Evolutionary conservation across 2,888 invertebrate species (phyloP), one percentile per base, ranked within the genome.

Genomic region (Tetragnatha montana): DNA sequence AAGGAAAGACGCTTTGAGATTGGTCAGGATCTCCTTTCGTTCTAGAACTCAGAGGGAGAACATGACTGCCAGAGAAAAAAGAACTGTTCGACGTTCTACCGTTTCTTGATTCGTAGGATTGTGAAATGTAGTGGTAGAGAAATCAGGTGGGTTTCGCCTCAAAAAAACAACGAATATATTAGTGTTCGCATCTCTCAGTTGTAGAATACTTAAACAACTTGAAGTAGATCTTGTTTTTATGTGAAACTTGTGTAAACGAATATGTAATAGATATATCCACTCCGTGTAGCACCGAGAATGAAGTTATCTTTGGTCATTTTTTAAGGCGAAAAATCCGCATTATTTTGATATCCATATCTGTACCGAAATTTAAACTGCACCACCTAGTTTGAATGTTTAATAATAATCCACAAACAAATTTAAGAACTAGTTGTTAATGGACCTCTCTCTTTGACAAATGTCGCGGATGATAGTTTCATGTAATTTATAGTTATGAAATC

Each of bases 111-210:
- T 50, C 76, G 76, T 89, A 89, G 88, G 81, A 21, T 85, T 47
- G 81, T 70, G 83, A 83, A 88, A 47, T 69, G 88, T 89, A 89
- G 89, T 74, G 71, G 79, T 90, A 87, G 87, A 82, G 82, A 78
- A 75, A 17, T 70, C 60, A 87, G 86, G 89, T 86, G 86, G 89
- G 78, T 81, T 87, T 86, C 75, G 86, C 86, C 89, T 87, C 87
- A 73, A 90, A 81, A 82, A 89, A 90, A 90, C 89, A 90, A 90
- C 89, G 89, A 90, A 90, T 90, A 86, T 84, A 60, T 81, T 90
- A 87, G 89, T 90, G 89, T 87, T 90, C 74, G 70, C 81, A 81
- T 78, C 80, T 84, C 79, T 87, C 75, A 85, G 85, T 89, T 85
- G 85, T 89, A 85, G 87, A 22, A 74, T 60, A 60, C 17, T 70